Base-by-base conservation (phyloP, 2,113 vertebrate species). In the Megaleporinus macrocephalus region DNA sequence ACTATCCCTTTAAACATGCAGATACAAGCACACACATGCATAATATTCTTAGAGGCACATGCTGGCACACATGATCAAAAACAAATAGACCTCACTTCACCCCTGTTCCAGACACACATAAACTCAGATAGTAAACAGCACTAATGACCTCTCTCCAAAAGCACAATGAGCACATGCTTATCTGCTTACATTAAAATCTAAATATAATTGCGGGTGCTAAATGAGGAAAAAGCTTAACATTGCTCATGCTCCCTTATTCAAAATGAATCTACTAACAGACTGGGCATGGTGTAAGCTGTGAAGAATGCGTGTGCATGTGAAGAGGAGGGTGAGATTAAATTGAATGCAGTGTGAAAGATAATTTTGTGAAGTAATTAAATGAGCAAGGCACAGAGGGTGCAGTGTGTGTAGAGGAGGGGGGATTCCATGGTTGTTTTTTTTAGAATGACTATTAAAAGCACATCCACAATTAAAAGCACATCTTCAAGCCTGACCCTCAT, bases 141-240 rank as follows among this genome's bases (percentile, higher is more conserved):
- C n/a, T 33, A 74, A 29, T 41, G 30, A 77, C 22, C 9, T 62
- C 26, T 59, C 36, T 1, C 69, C 59, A 84, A 78, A 79, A 51
- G 44, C 36, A 83, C 75, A 83, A 83, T 87, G 81, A 70, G 83
- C 59, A 59, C 61, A 57, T 24, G 77, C 80, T 83, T 13, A 73
- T 81, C 76, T 82, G 72, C 87, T 87, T 85, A 53, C 20, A 84
- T 89, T 69, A 82, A 82, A 70, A 77, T 77, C 55, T 49, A 73
- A 44, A 69, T 59, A 73, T 78, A 83, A 83, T 78, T 79, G 44
- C 11, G 49, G 53, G 33, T 27, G 73, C 33, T 73, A 69, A 65
- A 79, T 53, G 75, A 77, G 59, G 29, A 22, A 68, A 68, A 41
- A 12, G 33, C 14, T 24, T 70, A 15, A 79, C 30, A 70, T 36